These are phyloP conservation scores for Leptothorax acervorum DNA, from an alignment of 2,888 invertebrate species.

Conservation along the genomic window DNA sequence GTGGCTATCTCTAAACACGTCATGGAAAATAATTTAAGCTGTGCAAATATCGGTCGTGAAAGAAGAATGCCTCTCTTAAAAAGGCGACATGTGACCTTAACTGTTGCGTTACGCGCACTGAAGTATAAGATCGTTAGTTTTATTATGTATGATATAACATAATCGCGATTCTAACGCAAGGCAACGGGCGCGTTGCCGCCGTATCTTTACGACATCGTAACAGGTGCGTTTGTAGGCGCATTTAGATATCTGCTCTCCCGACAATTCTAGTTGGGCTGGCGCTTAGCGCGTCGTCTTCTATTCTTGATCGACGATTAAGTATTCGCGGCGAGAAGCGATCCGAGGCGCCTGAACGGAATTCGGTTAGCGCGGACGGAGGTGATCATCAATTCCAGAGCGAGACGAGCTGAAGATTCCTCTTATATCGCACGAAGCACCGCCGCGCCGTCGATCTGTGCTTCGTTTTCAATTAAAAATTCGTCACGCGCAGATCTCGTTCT, in stretches of 20 bases:
- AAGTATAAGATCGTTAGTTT: neutral
- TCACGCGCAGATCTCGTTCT: neutral
- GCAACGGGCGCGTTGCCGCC: neutral
- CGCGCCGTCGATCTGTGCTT: neutral
- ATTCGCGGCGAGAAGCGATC: neutral
- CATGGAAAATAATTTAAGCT: neutral
- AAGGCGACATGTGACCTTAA: neutral
- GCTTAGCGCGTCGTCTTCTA: neutral
- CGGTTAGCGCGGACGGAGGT: neutral
- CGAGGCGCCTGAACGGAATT: neutral
- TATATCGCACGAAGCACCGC: neutral
- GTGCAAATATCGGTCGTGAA: slow-evolving; percentile 12
- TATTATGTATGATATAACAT: neutral
- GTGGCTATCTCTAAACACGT: neutral
- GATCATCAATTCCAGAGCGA: slow-evolving; percentile 3
- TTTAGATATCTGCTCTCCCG: neutral
- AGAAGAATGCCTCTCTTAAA: neutral
- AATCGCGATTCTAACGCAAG: neutral
- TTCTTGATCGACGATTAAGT: slow-evolving; percentile 18
- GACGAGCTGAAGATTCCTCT: neutral
- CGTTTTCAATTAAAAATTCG: neutral
- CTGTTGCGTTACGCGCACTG: neutral
- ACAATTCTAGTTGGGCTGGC: neutral
- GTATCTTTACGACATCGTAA: slow-evolving; percentile 18
- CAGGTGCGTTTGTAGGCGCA: slow-evolving; percentile 11